phyloP scores from a whole-genome alignment of 1,140 invertebrate species.

The Cydia amplana region DNA sequence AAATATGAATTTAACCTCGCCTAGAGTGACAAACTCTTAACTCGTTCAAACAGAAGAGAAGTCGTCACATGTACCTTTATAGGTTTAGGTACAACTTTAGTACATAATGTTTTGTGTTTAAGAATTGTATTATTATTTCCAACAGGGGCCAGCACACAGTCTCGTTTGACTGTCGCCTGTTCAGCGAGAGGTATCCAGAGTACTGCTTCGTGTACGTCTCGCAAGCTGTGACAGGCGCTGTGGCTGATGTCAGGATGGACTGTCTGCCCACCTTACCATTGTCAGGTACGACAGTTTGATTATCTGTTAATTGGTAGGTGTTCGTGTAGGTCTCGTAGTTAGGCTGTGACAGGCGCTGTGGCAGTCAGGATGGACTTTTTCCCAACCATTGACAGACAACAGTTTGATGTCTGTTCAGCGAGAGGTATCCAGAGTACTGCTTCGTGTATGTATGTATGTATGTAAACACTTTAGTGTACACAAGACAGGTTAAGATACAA shows the following conservation, averaged over 20 bases:
- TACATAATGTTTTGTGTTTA: not conserved
- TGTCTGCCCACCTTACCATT: slow-evolving; percentile 90
- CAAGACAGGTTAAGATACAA: too few relatives aligned
- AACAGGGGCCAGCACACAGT: slow-evolving; percentile 85
- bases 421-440: slow-evolving; percentile 90
- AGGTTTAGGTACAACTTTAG: too few relatives aligned
- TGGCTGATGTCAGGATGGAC: slow-evolving; percentile 88
- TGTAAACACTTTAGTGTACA: too few relatives aligned
- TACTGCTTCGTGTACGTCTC: slow-evolving; percentile 93
- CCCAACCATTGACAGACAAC: too few relatives aligned
- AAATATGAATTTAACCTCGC: too few relatives aligned
- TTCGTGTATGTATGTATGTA: slow-evolving; percentile 92
- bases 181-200: slow-evolving; percentile 89
- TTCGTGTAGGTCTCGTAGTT: not conserved
- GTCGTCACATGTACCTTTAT: too few relatives aligned
- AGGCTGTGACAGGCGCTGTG: too few relatives aligned
- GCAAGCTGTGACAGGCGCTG: slow-evolving; percentile 88
- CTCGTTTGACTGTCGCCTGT: slow-evolving; percentile 89
- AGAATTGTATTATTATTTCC: slow-evolving; percentile 33
- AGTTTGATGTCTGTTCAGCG: slow-evolving; percentile 82
- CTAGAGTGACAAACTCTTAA: too few relatives aligned
- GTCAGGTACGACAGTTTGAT: slow-evolving; percentile 80
- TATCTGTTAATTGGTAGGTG: not conserved
- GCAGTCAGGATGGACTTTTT: too few relatives aligned
- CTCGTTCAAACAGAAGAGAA: too few relatives aligned